Conservation (phyloP, 2,113 vertebrate species). For the Nesoenas mayeri region DNA sequence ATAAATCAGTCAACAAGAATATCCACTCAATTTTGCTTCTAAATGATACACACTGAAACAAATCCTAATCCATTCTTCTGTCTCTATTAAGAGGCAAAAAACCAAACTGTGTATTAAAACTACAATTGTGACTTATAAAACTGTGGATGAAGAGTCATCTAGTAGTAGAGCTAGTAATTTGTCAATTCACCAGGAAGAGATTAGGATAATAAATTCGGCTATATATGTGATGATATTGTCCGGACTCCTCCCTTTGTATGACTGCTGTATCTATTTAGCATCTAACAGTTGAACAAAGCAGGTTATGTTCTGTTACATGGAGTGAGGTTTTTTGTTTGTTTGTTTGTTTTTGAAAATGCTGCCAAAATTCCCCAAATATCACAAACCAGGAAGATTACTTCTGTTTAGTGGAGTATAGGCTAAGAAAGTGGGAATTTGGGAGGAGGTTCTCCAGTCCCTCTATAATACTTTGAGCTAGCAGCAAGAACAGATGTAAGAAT, state of each 20-base stretch:
- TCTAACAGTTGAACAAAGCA: not conserved
- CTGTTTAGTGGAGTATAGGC: not conserved
- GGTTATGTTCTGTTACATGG: not conserved
- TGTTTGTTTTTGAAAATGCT: not conserved
- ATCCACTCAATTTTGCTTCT: not conserved
- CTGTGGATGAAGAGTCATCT: not conserved
- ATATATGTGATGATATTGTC: not conserved
- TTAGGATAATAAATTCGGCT: not conserved
- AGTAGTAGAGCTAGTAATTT: not conserved
- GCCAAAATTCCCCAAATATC: not conserved
- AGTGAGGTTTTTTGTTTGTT: not conserved
- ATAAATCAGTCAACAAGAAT: not conserved
- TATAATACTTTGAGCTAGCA: not conserved
- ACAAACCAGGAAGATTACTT: not conserved
- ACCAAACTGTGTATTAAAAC: not conserved
- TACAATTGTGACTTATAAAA: not conserved
- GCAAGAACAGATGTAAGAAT: not conserved
- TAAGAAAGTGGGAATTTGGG: not conserved
- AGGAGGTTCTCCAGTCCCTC: not conserved
- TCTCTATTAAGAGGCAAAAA: not conserved
- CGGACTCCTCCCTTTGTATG: not conserved
- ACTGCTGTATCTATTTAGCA: not conserved
- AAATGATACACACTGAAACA: not conserved
- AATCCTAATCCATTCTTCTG: not conserved
- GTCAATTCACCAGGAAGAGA: not conserved